Evolutionary conservation across 1,140 invertebrate genomes (phyloP).

Genomic region (Pachyrhynchus sulphureomaculatus): DNA sequence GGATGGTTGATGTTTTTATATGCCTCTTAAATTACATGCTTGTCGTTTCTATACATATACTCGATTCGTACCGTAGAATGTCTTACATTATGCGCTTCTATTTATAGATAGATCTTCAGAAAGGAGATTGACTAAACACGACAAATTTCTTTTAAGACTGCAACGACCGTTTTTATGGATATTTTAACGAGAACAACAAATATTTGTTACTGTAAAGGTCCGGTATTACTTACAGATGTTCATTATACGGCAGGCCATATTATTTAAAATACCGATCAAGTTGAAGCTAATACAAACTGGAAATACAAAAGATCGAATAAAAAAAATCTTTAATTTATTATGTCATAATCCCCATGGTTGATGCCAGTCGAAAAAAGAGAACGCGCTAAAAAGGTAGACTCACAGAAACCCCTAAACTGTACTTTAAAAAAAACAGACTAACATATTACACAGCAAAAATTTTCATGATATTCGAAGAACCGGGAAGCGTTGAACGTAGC

Average conservation of each 20-base stretch:
- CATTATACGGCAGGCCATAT: no score
- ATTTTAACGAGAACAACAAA: constrained; percentile 11
- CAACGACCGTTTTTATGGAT: constrained; percentile 13
- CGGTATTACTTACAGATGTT: background rate
- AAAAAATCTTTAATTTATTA: no score
- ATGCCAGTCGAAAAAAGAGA: no score
- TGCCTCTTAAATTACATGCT: constrained; percentile 28
- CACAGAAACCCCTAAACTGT: no score
- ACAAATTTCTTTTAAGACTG: background rate
- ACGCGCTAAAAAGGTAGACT: no score
- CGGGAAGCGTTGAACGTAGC: no score
- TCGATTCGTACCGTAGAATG: constrained; percentile 4
- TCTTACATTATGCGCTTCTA: constrained; percentile 17
- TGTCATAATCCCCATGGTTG: no score
- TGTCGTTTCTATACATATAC: constrained; percentile 15
- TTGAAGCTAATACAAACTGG: no score
- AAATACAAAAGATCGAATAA: no score
- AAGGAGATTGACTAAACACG: constrained; percentile 14
- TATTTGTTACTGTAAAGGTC: background rate
- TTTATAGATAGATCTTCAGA: constrained; percentile 21
- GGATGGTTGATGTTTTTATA: constrained; percentile 28
- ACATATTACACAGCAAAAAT: no score
- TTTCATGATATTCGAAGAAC: no score
- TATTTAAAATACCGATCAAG: background rate
- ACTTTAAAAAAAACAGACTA: no score